phyloP scores from a whole-genome alignment of 2,888 invertebrate genomes.

The Oligia strigilis region DNA sequence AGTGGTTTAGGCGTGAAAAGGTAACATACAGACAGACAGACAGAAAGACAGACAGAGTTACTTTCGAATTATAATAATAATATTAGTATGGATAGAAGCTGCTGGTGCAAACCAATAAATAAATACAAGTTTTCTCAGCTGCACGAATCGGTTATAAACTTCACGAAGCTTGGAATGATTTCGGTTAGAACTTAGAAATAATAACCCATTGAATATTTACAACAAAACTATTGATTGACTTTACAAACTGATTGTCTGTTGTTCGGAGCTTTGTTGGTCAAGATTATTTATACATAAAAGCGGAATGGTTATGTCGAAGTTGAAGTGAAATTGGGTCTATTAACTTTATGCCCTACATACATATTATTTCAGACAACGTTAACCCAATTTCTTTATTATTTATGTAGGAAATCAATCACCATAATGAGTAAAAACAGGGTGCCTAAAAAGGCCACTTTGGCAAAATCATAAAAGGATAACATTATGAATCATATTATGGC shows the following conservation, averaged over 20 bases:
- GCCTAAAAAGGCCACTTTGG: no score
- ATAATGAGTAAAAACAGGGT: background rate
- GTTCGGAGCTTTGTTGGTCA: background rate
- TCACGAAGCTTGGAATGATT: background rate
- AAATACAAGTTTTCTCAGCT: background rate
- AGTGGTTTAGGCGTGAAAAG: no score
- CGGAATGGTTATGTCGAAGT: background rate
- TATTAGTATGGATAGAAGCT: no score
- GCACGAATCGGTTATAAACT: background rate
- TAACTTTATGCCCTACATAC: background rate
- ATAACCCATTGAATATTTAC: background rate
- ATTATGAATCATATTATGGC: no score
- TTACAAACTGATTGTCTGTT: conserved; percentile 18
- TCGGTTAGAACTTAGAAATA: background rate
- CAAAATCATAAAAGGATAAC: no score
- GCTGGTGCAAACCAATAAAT: background rate
- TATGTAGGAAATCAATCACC: background rate
- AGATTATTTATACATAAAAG: background rate
- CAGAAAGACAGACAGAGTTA: no score
- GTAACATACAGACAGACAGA: no score
- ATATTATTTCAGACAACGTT: background rate
- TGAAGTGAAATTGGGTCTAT: background rate
- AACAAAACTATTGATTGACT: background rate
- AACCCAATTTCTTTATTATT: background rate
- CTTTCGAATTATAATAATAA: no score